These are phyloP conservation scores for Verasper variegatus DNA, from an alignment of 2,113 vertebrate genomes.

Conservation along the genomic window DNA sequence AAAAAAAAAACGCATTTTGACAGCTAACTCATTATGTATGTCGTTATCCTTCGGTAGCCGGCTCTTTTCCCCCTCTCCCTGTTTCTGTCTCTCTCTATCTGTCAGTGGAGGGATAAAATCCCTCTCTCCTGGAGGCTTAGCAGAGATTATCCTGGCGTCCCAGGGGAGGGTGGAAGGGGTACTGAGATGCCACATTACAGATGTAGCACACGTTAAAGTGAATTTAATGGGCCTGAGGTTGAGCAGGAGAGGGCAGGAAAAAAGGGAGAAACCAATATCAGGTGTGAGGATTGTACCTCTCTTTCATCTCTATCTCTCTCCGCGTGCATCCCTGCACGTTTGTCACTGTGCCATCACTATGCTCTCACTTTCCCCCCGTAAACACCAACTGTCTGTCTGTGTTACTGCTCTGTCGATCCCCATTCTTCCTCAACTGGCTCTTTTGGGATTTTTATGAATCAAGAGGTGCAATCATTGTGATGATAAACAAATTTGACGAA, in stretches of 20 bases:
- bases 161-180: constrained; percentile 62
- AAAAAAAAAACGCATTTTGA: constrained; percentile 59
- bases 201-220: constrained; percentile 76
- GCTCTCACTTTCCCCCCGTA: neutral
- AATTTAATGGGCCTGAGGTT: constrained; percentile 74
- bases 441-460: too few species aligned
- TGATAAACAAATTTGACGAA: neutral
- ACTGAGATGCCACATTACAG: constrained; percentile 76
- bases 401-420: neutral
- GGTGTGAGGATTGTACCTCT: constrained; percentile 5
- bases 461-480: neutral
- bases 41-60: constrained; percentile 70
- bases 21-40: constrained; percentile 77
- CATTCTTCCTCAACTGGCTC: neutral
- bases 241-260: constrained; percentile 28
- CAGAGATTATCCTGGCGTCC: constrained; percentile 73
- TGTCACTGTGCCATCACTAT: neutral
- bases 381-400: neutral
- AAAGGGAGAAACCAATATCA: constrained; percentile 20
- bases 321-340: constrained; percentile 9
- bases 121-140: constrained; percentile 73
- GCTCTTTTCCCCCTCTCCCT: constrained; percentile 44
- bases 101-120: constrained; percentile 70
- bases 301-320: constrained; percentile 4
- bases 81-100: constrained; percentile 66